Evolutionary conservation across 2,888 invertebrate species (phyloP), one percentile per base, ranked within the genome.

Genomic region (Tinea pellionella): DNA sequence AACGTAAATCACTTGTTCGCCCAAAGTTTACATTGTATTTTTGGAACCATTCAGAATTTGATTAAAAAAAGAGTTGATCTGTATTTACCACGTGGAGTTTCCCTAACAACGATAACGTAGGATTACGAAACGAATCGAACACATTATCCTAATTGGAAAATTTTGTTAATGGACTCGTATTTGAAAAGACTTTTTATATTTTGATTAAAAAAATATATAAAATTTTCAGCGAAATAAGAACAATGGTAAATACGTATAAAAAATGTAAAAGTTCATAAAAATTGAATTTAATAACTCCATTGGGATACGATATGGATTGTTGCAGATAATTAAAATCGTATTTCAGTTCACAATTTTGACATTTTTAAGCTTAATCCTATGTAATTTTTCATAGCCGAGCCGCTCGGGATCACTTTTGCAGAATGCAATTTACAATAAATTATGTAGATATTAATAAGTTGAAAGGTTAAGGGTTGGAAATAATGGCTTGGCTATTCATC

Each of bases 341-440:
- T 57, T 57, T 32, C 57, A 30, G 30, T 32, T 16, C 16, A 32
- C 47, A 47, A 57, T 57, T 57, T 30, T 32, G 32, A 32, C 57
- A 57, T 57, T 57, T 57, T 57, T 32, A 55, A 57, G 30, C 16
- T 19, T 30, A 56, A 60, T 47, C 59, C 13, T 18, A 29, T 11
- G 55, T 61, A 51, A 58, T 64, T 70, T 77, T 74, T 78, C 77
- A 78, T 75, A 24, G n/a, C 43, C 55, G 30, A 4, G 60, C 19
- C 41, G 77, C 77, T 75, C 75, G 74, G 70, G 68, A 73, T 75
- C 75, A 75, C 75, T 73, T 71, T 70, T 77, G 74, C 75, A 76
- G 74, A 83, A 84, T 84, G 86, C 83, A 86, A 87, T 86, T 85
- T 87, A 84, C 86, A 87, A 86, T 87, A 87, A 87, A 87, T 87